phyloP scores from a whole-genome alignment of 2,797 vertebrate species.

The Lateolabrax maculatus region DNA sequence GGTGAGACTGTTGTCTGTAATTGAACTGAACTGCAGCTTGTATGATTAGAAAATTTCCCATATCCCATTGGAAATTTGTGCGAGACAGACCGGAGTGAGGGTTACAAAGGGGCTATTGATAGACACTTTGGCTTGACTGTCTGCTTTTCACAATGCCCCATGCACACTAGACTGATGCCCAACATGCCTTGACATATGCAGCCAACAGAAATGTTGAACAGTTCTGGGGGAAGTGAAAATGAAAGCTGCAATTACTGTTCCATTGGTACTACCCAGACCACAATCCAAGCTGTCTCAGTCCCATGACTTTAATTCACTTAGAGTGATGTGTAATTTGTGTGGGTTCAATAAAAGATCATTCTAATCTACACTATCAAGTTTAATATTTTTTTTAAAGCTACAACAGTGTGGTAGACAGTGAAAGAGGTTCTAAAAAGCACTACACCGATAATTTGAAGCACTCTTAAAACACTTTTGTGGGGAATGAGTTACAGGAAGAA shows the following conservation, averaged over 20 bases:
- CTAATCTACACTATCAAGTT: constrained; percentile 29
- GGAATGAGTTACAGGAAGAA: constrained; percentile 34
- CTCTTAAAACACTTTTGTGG: constrained; percentile 40
- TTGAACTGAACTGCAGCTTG: not conserved
- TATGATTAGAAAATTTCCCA: not conserved
- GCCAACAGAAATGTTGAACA: constrained; percentile 53
- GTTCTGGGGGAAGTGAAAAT: constrained; percentile 56
- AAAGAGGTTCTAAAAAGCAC: constrained; percentile 38
- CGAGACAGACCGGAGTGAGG: constrained; percentile 5
- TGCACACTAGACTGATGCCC: constrained; percentile 20
- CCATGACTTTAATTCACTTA: constrained; percentile 33
- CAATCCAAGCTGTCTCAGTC: constrained; percentile 34
- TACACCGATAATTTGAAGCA: constrained; percentile 37
- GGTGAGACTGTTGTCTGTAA: constrained; percentile 11
- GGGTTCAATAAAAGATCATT: constrained; percentile 33
- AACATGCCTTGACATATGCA: constrained; percentile 51
- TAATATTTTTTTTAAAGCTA: constrained; percentile 26
- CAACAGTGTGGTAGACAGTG: constrained; percentile 19
- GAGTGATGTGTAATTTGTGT: constrained; percentile 42
- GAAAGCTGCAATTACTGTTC: constrained; percentile 58
- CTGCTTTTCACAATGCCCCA: constrained; percentile 12
- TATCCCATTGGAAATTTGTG: constrained; percentile 15
- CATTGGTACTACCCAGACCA: constrained; percentile 45
- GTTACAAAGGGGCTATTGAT: constrained; percentile 1
- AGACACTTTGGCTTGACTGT: constrained; percentile 29